These are phyloP conservation scores for Myripristis jacobus DNA, from an alignment of 2,797 vertebrate genomes.

Conservation along the genomic window DNA sequence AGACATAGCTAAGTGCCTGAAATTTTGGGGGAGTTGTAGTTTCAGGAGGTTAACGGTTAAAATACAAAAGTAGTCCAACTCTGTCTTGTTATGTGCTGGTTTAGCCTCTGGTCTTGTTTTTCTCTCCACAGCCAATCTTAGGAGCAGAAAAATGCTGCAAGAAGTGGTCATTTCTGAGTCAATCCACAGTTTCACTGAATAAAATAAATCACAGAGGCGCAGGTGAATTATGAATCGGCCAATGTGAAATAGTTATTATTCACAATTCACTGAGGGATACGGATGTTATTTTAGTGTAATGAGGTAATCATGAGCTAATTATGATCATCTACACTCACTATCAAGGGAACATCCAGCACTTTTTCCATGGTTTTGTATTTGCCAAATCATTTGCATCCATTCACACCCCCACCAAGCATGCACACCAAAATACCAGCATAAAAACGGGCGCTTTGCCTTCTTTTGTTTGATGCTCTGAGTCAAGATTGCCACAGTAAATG, in stretches of 20 bases:
- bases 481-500: neutral
- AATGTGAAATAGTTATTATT: too few species aligned
- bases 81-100: neutral
- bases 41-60: slow-evolving; percentile 1
- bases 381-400: neutral
- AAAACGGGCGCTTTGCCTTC: neutral
- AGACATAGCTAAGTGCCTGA: neutral
- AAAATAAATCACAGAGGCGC: too few species aligned
- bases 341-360: neutral
- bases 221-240: too few species aligned
- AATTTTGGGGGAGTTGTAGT: neutral
- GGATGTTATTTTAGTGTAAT: neutral
- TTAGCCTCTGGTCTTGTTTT: neutral
- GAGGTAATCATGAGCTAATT: neutral
- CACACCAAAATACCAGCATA: neutral
- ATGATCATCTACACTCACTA: neutral
- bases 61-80: neutral
- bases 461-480: slow-evolving; percentile 9
- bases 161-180: neutral
- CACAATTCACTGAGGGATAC: neutral
- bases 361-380: neutral
- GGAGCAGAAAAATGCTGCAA: neutral
- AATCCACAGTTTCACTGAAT: too few species aligned
- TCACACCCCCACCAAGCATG: neutral
- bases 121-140: neutral